Base-by-base conservation (phyloP, 2,113 vertebrate genomes). In the Rostratula benghalensis region DNA sequence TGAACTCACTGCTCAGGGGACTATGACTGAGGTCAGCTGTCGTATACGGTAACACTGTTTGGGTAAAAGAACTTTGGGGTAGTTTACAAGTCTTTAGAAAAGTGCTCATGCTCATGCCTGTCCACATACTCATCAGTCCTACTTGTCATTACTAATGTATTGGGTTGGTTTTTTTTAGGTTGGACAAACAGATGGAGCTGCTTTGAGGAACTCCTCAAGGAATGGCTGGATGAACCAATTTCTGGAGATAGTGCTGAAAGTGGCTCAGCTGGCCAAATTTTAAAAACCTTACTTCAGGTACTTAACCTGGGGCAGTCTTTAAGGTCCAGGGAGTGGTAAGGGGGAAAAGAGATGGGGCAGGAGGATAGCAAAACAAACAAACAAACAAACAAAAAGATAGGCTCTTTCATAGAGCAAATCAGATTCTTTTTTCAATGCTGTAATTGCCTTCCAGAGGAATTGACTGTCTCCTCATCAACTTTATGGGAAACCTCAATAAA, bases 51-150 rank as follows among this genome's bases (percentile, higher is more conserved):
- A 80, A 91, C 23, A 3, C 48, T 90, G 73, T 68, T 81, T 24
- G 54, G 83, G 84, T 70, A 59, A 87, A 85, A 92, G 84, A 81
- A 91, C 57, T 96, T 96, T 43, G 57, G 83, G 65, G 61, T 71
- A 51, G 61, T 71, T 96, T 79, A 65, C 87, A 79, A 84, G 83
- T 80, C 96, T 89, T 97, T 59, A 96, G 97, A 79, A 94, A 95
- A 95, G 64, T 1, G 0, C 46, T 90, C 61, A 43, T 1, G 0
- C 46, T 90, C 61, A 43, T 80, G 76, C 74, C 73, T 95, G 51
- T 87, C 54, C 80, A 76, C 64, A 43, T 83, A 39, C 51, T 93
- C 94, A 90, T 95, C 92, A 76, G 90, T 78, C 77, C 89, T 86
- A 85, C 90, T 78, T 96, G 94, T 96, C 89, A 31, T 60, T 83